phyloP scores from a whole-genome alignment of 2,797 vertebrate species.

The Miichthys miiuy region DNA sequence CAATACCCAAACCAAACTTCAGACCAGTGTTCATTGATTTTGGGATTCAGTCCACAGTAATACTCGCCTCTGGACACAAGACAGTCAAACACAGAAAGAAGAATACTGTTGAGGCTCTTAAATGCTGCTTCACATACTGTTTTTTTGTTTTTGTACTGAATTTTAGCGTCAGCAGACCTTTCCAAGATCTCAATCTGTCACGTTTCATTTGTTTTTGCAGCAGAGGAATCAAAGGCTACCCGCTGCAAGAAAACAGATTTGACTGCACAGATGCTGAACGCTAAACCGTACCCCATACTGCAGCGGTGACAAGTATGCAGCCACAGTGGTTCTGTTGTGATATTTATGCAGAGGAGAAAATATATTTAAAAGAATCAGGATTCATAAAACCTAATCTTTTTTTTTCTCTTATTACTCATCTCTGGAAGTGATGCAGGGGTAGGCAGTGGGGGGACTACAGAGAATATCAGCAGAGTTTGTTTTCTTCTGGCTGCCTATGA shows the following conservation, averaged over 20 bases:
- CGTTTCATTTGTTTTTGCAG: conserved; percentile 62
- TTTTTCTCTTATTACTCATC: conserved; percentile 60
- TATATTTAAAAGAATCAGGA: conserved; percentile 51
- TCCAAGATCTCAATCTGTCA: conserved; percentile 63
- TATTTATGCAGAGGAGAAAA: conserved; percentile 41
- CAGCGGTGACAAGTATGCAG: conserved; percentile 32
- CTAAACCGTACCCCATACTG: conserved; percentile 44
- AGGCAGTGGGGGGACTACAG: conserved; percentile 12
- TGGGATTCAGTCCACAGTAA: conserved; percentile 46
- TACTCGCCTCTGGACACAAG: conserved; percentile 53
- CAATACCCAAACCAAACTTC: conserved; percentile 54
- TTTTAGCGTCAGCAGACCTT: conserved; percentile 38
- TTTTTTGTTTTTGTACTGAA: background rate
- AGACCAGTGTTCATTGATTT: conserved; percentile 63
- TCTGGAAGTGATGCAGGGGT: conserved; percentile 17
- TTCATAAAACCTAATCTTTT: conserved; percentile 62
- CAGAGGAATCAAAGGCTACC: conserved; percentile 53
- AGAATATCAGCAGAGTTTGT: conserved; percentile 42
- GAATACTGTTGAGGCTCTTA: conserved; percentile 18
- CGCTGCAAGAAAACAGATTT: conserved; percentile 48
- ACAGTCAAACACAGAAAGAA: conserved; percentile 34
- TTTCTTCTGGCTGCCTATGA: conserved; percentile 47
- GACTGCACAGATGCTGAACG: conserved; percentile 46
- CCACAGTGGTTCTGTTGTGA: conserved; percentile 25
- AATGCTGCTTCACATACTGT: conserved; percentile 15